These are phyloP conservation scores for Cydia amplana DNA, from an alignment of 1,140 invertebrate genomes.

Conservation along the genomic window DNA sequence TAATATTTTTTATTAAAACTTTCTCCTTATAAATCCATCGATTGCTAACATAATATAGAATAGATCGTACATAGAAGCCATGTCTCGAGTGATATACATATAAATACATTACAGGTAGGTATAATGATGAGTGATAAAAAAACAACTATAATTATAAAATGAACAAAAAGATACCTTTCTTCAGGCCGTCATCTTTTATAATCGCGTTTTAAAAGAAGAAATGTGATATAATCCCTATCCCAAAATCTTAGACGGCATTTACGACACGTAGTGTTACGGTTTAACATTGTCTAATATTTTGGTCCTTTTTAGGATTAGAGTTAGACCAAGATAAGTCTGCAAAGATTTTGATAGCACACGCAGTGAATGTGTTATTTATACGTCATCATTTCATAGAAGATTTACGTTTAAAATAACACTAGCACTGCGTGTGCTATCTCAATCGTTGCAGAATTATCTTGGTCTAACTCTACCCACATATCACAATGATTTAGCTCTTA, in stretches of 20 bases:
- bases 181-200: background rate
- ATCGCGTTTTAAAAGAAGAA: background rate
- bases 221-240: background rate
- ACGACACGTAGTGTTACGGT: background rate
- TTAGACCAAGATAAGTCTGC: too few species aligned
- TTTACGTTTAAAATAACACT: too few species aligned
- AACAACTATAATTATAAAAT: background rate
- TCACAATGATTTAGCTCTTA: background rate
- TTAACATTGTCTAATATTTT: background rate
- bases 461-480: background rate
- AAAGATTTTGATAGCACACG: too few species aligned
- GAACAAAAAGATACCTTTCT: background rate
- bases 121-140: constrained; percentile 50
- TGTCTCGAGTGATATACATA: constrained; percentile 64
- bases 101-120: constrained; percentile 56
- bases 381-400: too few species aligned
- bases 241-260: background rate
- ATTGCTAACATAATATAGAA: constrained; percentile 73
- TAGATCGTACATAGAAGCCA: constrained; percentile 73
- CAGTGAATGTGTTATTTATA: too few species aligned
- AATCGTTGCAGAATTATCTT: too few species aligned
- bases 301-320: background rate
- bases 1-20: constrained; percentile 72
- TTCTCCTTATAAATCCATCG: constrained; percentile 76
- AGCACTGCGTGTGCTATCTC: too few species aligned